Evolutionary conservation across 2,797 vertebrate genomes (phyloP).

Genomic region (Leucoraja ocellata): DNA sequence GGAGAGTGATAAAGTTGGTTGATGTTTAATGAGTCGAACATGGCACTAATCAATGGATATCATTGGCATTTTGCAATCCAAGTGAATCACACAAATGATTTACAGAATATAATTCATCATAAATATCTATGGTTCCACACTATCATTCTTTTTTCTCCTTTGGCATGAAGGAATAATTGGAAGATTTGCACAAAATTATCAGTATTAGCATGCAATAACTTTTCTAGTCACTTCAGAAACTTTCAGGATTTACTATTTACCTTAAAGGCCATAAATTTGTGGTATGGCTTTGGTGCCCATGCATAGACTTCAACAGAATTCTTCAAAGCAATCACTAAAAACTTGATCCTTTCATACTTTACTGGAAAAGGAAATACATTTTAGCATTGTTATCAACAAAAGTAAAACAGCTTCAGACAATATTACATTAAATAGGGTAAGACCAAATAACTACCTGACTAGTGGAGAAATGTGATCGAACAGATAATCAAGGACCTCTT

Average conservation of each 20-base stretch:
- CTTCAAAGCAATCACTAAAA: conserved; percentile 82
- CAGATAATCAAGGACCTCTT: too few species aligned
- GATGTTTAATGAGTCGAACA: too few species aligned
- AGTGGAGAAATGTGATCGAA: too few species aligned
- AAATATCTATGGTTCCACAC: background rate
- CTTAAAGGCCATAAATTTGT: conserved; percentile 91
- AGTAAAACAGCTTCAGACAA: background rate
- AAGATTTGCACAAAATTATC: background rate
- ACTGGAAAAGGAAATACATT: conserved; percentile 57
- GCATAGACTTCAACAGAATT: conserved; percentile 84
- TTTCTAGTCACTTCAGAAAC: background rate
- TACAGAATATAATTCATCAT: background rate
- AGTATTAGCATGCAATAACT: background rate
- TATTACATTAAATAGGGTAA: background rate
- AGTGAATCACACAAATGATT: background rate
- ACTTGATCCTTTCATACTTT: conserved; percentile 86
- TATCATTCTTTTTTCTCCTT: background rate
- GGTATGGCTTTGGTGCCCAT: conserved; percentile 83
- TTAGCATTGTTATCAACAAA: background rate
- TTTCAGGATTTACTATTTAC: conserved; percentile 51
- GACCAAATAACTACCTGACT: too few species aligned
- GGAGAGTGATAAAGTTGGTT: too few species aligned
- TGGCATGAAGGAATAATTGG: background rate
- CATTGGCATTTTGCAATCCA: too few species aligned
- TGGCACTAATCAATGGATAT: too few species aligned